Conservation (phyloP, 1,140 invertebrate species). For the Meteorus sp. region DNA sequence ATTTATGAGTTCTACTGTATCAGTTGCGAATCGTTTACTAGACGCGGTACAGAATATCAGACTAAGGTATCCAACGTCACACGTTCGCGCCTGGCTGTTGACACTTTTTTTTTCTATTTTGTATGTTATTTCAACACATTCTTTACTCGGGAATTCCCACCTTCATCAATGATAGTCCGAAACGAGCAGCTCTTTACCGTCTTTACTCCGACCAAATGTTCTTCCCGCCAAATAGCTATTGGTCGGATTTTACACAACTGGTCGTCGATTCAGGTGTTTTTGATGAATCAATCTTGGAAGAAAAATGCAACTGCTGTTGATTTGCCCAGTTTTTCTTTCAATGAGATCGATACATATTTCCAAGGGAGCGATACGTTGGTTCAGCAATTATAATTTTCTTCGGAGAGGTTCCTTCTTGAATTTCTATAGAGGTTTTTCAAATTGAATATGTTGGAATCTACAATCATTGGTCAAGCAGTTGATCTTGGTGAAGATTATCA, state of each 20-base stretch:
- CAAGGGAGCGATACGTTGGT: conserved; percentile 16
- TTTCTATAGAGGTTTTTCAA: conserved; percentile 7
- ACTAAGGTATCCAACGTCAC: no score
- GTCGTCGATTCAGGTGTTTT: not conserved
- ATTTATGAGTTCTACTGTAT: no score
- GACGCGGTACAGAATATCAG: no score
- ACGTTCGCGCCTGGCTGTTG: no score
- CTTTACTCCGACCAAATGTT: conserved; percentile 3
- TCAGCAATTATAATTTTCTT: conserved; percentile 13
- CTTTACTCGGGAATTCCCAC: no score
- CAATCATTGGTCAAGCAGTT: not conserved
- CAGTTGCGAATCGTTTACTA: no score
- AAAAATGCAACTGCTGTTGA: not conserved
- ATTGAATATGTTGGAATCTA: not conserved
- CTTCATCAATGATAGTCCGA: no score
- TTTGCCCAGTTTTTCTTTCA: conserved; percentile 8
- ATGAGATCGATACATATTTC: conserved; percentile 20
- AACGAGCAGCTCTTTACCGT: no score
- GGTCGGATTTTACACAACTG: conserved; percentile 3
- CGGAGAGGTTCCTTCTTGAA: not conserved
- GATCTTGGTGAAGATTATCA: conserved; percentile 1
- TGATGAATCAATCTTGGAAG: not conserved
- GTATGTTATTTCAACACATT: no score
- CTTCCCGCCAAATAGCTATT: not conserved
- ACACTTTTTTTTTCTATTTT: no score